Percentiles rank a stretch among this genome's conserved stretches.
These are phyloP conservation scores for Nyctalus aviator DNA, from an alignment of 2,797 vertebrate species.

Conservation along the genomic window DNA sequence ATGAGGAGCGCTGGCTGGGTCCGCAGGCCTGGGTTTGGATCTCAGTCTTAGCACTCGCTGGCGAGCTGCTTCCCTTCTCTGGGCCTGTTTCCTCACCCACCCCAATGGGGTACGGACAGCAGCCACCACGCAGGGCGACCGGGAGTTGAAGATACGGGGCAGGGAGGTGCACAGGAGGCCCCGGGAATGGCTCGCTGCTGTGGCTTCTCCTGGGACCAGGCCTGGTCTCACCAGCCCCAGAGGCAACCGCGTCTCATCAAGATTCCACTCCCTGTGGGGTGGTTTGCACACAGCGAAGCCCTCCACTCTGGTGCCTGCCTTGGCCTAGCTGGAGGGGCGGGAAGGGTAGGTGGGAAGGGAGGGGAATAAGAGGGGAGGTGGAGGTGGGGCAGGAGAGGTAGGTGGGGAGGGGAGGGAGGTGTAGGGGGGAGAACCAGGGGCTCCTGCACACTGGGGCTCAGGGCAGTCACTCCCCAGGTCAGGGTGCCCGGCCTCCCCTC, in stretches of 20 bases:
- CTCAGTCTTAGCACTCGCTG: background rate
- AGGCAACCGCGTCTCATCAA: background rate
- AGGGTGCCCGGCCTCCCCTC: background rate
- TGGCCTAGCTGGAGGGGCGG: background rate
- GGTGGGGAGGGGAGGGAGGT: no score
- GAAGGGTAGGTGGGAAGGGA: no score
- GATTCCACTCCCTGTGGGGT: background rate
- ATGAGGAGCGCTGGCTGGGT: background rate
- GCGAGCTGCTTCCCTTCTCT: background rate
- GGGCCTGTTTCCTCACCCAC: background rate
- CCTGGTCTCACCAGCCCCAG: background rate
- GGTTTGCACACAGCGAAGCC: background rate
- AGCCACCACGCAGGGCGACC: background rate
- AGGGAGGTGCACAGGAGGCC: background rate
- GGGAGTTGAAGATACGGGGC: background rate
- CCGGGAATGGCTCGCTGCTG: background rate
- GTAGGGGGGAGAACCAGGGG: rapidly evolving
- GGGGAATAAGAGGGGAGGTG: no score
- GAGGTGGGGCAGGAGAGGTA: no score
- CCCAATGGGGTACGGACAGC: background rate
- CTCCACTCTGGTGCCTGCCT: background rate
- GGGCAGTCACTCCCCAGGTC: background rate
- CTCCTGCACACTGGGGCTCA: background rate
- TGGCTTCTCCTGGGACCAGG: background rate
- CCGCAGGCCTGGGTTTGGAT: background rate